Conservation (phyloP, 2,888 invertebrate species). For the Thymelicus lineola region DNA sequence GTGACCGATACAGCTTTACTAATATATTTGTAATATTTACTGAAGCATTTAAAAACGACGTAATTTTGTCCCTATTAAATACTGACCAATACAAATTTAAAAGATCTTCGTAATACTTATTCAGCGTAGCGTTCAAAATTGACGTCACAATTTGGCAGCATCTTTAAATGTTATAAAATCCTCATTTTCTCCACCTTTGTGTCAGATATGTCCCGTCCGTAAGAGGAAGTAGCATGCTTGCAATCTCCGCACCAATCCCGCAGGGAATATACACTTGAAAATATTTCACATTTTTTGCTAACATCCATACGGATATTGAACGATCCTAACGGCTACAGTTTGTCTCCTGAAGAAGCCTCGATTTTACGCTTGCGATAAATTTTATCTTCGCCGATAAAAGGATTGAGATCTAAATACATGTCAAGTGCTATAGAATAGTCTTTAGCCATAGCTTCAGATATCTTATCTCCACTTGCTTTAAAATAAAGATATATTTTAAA, state of each 20-base stretch:
- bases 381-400: conserved; percentile 15
- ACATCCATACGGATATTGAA: conserved; percentile 41
- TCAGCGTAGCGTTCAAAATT: not conserved
- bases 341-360: conserved; percentile 39
- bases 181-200: conserved; percentile 30
- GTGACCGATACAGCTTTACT: no score
- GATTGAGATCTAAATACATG: conserved; percentile 4
- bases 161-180: conserved; percentile 7
- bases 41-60: no score
- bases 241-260: conserved; percentile 39
- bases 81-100: no score
- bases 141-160: not conserved
- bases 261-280: conserved; percentile 41
- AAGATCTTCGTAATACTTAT: no score
- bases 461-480: no score
- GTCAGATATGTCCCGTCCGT: conserved; percentile 30
- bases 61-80: no score
- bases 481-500: no score
- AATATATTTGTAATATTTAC: no score
- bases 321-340: conserved; percentile 36
- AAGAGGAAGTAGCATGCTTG: conserved; percentile 35
- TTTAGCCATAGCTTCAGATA: not conserved
- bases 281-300: conserved; percentile 40
- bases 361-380: conserved; percentile 39
- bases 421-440: not conserved